Evolutionary conservation across 2,888 invertebrate species (phyloP).

Genomic region (Cryptus armator): DNA sequence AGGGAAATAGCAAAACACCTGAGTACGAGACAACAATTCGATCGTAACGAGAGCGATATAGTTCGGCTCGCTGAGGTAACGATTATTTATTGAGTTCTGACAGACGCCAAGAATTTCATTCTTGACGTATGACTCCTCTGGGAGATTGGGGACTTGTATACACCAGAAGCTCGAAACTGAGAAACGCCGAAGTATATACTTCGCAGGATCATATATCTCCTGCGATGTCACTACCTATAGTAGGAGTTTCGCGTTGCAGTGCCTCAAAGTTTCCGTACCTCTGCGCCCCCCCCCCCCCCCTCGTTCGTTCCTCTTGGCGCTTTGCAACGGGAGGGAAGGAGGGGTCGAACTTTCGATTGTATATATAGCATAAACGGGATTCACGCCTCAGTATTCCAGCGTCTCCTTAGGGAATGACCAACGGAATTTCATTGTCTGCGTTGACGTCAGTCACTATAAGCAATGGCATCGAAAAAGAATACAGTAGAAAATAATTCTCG

Average conservation of each 20-base stretch:
- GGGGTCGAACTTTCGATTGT: constrained; percentile 43
- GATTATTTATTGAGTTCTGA: constrained; percentile 66
- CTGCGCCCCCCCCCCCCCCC: constrained; percentile 5
- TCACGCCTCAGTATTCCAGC: constrained; percentile 10
- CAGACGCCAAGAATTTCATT: constrained; percentile 60
- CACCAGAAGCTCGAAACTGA: constrained; percentile 3
- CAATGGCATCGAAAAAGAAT: background rate
- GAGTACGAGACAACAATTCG: background rate
- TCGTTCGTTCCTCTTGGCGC: background rate
- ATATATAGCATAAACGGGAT: constrained; percentile 27
- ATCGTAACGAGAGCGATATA: constrained; percentile 22
- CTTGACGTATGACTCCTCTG: constrained; percentile 53
- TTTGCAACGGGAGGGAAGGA: too few species aligned
- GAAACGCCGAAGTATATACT: constrained; percentile 14
- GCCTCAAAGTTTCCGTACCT: constrained; percentile 45
- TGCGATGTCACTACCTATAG: background rate
- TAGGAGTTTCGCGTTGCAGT: constrained; percentile 37
- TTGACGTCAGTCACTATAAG: background rate
- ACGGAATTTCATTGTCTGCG: constrained; percentile 12
- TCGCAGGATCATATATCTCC: constrained; percentile 50
- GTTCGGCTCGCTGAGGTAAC: constrained; percentile 25
- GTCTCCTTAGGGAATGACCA: constrained; percentile 25
- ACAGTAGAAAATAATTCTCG: background rate
- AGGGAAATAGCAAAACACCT: background rate
- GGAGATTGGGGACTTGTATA: constrained; percentile 38